Base-by-base conservation (phyloP, 2,797 vertebrate species). In the Rhinella marina region DNA sequence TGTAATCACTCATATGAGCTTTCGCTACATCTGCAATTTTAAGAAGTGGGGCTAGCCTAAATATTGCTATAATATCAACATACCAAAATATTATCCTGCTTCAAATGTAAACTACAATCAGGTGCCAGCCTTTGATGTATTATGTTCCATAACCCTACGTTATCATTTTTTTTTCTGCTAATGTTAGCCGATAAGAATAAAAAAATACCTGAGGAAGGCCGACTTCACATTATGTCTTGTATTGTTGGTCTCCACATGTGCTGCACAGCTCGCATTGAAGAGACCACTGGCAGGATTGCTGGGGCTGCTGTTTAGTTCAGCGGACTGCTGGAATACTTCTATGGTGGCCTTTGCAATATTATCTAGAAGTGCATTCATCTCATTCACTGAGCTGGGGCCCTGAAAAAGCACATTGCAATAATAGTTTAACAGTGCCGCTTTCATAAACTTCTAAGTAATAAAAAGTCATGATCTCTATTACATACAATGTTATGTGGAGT, bases 241-340 rank as follows among this genome's bases (percentile, higher is more conserved):
- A 90, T 90, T 92, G 78, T 90, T 88, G n/a, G 91, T 88, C 70
- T 94, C 95, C 48, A 91, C 82, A 90, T 90, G 91, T 90, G 92
- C 93, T 82, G 92, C 88, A 86, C 90, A 90, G 21, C 87, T 92
- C 32, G 94, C 92, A 90, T 90, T 92, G 90, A 94, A 95, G 85
- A 95, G 93, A 90, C 93, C 93, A 91, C 92, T 87, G 57, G 92
- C 91, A 50, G 95, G 90, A 68, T 82, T 93, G 78, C 93, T 92
- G 73, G 93, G 91, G 86, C 90, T 93, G 83, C 86, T 94, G 91
- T 94, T 94, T 82, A 95, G 89, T 90, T 95, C 95, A 21, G 95
- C 93, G 19, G 94, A 94, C 90, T 95, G 95, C 92, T 95, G 94
- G 91, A 95, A 94, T 25, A 95, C 94, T 90, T 95, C 95, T 88